Evolutionary conservation across 2,797 vertebrate species (phyloP), one percentile per base, ranked within the genome.

Genomic region (Decapterus maruadsi): DNA sequence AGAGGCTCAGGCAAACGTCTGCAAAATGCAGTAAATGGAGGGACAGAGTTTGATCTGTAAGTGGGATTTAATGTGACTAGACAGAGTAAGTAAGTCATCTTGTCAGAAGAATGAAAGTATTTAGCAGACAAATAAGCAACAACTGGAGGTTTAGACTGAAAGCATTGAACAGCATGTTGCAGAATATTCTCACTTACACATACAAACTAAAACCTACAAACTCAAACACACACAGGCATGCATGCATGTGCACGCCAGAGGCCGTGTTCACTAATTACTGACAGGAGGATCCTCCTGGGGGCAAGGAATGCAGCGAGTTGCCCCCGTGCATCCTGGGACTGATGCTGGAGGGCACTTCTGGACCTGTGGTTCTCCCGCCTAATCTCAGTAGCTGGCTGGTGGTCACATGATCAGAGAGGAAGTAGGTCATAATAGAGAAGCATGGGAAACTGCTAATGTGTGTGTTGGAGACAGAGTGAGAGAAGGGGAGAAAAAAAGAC

Each of bases 381-480:
- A 90, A 91, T 93, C 90, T 91, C 75, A n/a, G 10, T n/a, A 40
- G 54, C 77, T 85, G 74, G 68, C 77, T 80, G 71, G 68, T 80
- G 77, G 75, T 90, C 91, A 93, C 85, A 56, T 93, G 92, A 87
- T 65, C 79, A 46, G 65, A 46, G 57, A 90, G 81, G 87, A 94
- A 92, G 90, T 94, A 94, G 91, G 93, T 73, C 91, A 94, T 50
- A 80, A 75, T 69, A 66, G 77, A 81, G 67, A 66, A 80, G 73
- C 79, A 75, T 48, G 34, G 40, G 67, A 51, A 57, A 58, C 68
- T 73, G 71, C 53, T 65, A 11, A 38, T 20, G 62, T 68, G 51
- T 36, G 20, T 67, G 34, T 57, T 6, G 42, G 48, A 10, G 38
- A 20, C 46, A 16, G 67, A 40, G 10, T 22, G 67, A 51, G 36